phyloP scores from a whole-genome alignment of 1,140 invertebrate species.

The Protaetia brevitarsis region DNA sequence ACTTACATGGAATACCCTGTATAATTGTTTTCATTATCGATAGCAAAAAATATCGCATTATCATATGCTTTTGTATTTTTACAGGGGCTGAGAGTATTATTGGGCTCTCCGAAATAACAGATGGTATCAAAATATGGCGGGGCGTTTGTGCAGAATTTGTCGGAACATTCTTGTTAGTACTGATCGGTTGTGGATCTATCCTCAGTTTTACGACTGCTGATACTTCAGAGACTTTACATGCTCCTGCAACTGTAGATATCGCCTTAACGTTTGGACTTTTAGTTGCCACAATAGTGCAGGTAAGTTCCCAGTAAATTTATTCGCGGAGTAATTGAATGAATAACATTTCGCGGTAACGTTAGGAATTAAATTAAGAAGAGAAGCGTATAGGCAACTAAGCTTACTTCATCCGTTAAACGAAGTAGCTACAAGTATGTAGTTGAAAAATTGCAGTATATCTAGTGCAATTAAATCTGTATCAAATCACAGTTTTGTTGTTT shows the following conservation, averaged over 20 bases:
- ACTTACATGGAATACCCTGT: no score
- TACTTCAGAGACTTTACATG: no score
- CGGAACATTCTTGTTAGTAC: conserved; percentile 83
- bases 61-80: no score
- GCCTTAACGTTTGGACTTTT: conserved; percentile 83
- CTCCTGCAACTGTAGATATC: conserved; percentile 64
- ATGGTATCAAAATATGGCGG: conserved; percentile 61
- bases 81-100: conserved; percentile 39
- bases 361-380: no score
- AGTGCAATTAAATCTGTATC: no score
- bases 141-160: conserved; percentile 80
- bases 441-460: no score
- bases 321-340: neutral
- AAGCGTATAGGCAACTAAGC: no score
- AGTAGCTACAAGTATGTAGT: no score
- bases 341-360: neutral
- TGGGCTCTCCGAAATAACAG: conserved; percentile 43
- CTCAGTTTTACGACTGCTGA: conserved; percentile 34
- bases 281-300: conserved; percentile 82
- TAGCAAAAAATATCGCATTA: no score
- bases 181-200: conserved; percentile 77
- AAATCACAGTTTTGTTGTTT: no score
- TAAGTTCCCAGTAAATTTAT: conserved; percentile 47
- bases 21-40: no score
- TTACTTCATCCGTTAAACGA: no score